Evolutionary conservation across 2,888 invertebrate genomes (phyloP), one percentile per base, ranked within the genome.

Genomic region (Himalopsyche anomala): DNA sequence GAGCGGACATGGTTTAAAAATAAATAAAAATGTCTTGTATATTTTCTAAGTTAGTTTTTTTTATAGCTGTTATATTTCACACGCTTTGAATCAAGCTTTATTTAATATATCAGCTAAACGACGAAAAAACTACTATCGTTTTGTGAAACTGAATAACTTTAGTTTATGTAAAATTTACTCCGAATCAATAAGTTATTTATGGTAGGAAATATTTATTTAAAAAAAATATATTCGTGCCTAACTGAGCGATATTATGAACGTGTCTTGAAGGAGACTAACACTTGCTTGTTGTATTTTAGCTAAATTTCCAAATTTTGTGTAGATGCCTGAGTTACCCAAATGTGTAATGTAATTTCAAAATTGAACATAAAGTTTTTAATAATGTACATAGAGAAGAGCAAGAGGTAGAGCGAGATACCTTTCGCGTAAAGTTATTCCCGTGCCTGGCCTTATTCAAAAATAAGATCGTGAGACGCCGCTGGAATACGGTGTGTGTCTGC

Each of bases 401-500:
- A 45, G 80, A 42, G 17, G 51, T 19, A 42, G 83, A 62, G 74
- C 28, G 36, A 36, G 74, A 74, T 74, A 74, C 74, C 38, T 36
- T 74, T 74, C 74, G 74, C 74, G 74, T 74, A 74, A 74, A 74
- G 74, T 74, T 74, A 74, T 74, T 74, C 74, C 74, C 74, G 74
- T 74, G 74, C 74, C 74, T 74, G 74, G 45, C 79, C 84, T 80
- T 84, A 84, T 84, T 84, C 80, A 84, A 85, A 85, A 79, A 85
- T 85, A 81, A 74, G 69, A 82, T 85, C 81, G 69, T 54, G 81
- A 74, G 74, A 84, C 51, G 79, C 84, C 81, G 15, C 74, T 54
- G 79, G 85, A 82, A 74, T 74, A 82, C 84, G 87, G 87, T 85
- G 83, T 85, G 87, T 81, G 87, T 85, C 87, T 87, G 82, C 85